These are phyloP conservation scores for Incurvaria masculella DNA, from an alignment of 2,888 invertebrate species.

Conservation along the genomic window DNA sequence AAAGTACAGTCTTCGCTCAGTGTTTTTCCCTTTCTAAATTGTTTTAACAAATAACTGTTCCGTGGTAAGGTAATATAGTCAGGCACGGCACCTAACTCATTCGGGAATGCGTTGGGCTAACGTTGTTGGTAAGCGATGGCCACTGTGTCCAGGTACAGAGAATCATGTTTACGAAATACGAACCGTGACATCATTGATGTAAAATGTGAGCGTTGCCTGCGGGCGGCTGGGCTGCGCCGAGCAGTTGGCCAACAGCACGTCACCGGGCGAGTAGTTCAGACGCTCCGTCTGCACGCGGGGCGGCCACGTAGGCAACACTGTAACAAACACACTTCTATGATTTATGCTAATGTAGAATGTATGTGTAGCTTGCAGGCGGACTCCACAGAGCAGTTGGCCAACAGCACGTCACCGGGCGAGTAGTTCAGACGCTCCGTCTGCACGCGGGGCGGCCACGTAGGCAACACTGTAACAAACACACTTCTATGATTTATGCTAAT, in stretches of 20 bases:
- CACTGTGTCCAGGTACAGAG: too few species aligned
- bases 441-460: conserved; percentile 62
- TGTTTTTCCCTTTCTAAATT: too few species aligned
- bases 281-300: too few species aligned
- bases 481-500: conserved; percentile 70
- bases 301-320: too few species aligned
- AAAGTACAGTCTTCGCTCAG: too few species aligned
- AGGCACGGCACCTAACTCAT: too few species aligned
- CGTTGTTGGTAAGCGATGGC: too few species aligned
- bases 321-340: too few species aligned
- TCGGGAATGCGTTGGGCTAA: too few species aligned
- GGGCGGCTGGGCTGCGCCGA: conserved; percentile 68
- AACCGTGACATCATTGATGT: conserved; percentile 68
- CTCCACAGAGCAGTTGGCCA: conserved; percentile 37
- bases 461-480: conserved; percentile 46
- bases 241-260: conserved; percentile 69
- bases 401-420: conserved; percentile 57
- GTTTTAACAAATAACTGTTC: too few species aligned
- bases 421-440: conserved; percentile 66
- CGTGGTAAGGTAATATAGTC: too few species aligned
- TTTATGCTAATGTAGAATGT: conserved; percentile 68
- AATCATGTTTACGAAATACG: conserved; percentile 30
- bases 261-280: conserved; percentile 62
- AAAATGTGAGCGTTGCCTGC: conserved; percentile 63
- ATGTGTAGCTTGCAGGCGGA: conserved; percentile 57